Percentiles rank a stretch among this genome's conserved stretches.
Conservation (phyloP, 2,888 invertebrate species). For the Troilus luridus region DNA sequence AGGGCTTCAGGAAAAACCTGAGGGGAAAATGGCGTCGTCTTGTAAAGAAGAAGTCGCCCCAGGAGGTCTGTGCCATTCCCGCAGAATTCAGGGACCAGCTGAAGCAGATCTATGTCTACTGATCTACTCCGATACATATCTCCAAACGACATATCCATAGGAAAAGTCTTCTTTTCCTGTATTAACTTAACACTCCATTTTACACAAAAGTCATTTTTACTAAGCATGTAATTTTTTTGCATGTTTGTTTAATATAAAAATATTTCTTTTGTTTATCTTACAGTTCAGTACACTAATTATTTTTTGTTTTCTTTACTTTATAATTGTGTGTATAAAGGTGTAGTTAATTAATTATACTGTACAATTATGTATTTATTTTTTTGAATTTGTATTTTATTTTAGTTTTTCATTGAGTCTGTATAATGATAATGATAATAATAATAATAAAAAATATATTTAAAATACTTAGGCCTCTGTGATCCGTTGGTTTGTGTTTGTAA, state of each 20-base stretch:
- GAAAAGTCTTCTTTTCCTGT: slow-evolving; percentile 28
- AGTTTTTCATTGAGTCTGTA: slow-evolving; percentile 15
- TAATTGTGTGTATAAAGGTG: slow-evolving; percentile 23
- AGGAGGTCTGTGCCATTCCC: slow-evolving; percentile 87
- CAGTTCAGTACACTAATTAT: neutral
- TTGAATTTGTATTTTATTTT: slow-evolving; percentile 49
- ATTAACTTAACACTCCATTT: slow-evolving; percentile 55
- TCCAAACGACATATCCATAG: slow-evolving; percentile 42
- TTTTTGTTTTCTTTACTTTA: neutral
- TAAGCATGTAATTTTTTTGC: slow-evolving; percentile 46
- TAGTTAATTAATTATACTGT: slow-evolving; percentile 45
- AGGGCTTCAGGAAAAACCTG: slow-evolving; percentile 88
- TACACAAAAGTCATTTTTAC: slow-evolving; percentile 27
- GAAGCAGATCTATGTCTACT: slow-evolving; percentile 91
- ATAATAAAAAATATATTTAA: neutral
- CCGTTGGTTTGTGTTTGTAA: slow-evolving; percentile 51
- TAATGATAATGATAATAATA: neutral
- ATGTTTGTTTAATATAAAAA: slow-evolving; percentile 27
- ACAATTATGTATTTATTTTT: slow-evolving; percentile 42
- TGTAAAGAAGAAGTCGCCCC: slow-evolving; percentile 86
- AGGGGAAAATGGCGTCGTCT: slow-evolving; percentile 89
- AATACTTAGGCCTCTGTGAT: slow-evolving; percentile 25
- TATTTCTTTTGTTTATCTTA: slow-evolving; percentile 27
- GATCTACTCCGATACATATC: slow-evolving; percentile 65
- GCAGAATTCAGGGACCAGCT: slow-evolving; percentile 89